phyloP scores from a whole-genome alignment of 2,113 vertebrate species.

The Amazona guildingii region DNA sequence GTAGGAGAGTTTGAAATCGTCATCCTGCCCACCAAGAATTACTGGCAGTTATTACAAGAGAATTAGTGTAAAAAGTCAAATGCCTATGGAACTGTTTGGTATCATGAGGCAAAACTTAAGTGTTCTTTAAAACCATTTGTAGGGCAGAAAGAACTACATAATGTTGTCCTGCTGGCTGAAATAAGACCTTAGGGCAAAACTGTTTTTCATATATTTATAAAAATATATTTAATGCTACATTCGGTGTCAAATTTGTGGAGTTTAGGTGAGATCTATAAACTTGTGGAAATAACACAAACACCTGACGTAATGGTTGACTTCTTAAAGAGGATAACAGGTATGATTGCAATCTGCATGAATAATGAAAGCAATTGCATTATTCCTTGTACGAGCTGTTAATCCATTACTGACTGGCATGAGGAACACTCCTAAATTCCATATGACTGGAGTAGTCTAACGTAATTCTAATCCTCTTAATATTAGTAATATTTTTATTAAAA shows the following conservation, averaged over 20 bases:
- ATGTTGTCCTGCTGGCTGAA: not conserved
- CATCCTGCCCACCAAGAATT: not conserved
- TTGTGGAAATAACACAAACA: not conserved
- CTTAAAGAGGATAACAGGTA: not conserved
- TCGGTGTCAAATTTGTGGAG: not conserved
- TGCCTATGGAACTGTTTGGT: not conserved
- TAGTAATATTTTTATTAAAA: not conserved
- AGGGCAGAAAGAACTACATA: not conserved
- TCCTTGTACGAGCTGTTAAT: not conserved
- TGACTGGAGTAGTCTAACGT: not conserved
- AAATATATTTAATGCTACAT: not conserved
- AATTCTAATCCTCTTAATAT: conserved; percentile 18
- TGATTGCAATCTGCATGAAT: not conserved
- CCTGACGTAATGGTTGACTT: not conserved
- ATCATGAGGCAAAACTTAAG: not conserved
- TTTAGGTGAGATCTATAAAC: not conserved
- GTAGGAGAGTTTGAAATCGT: not conserved
- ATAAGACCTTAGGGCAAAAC: not conserved
- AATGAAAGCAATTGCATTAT: not conserved
- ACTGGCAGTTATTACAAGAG: not conserved
- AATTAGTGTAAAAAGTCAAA: not conserved
- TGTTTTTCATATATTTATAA: not conserved
- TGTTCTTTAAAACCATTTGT: not conserved
- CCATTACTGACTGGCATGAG: conserved; percentile 3
- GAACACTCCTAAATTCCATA: not conserved